Conservation (phyloP, 2,113 vertebrate genomes). For the Lepisosteus oculatus region DNA sequence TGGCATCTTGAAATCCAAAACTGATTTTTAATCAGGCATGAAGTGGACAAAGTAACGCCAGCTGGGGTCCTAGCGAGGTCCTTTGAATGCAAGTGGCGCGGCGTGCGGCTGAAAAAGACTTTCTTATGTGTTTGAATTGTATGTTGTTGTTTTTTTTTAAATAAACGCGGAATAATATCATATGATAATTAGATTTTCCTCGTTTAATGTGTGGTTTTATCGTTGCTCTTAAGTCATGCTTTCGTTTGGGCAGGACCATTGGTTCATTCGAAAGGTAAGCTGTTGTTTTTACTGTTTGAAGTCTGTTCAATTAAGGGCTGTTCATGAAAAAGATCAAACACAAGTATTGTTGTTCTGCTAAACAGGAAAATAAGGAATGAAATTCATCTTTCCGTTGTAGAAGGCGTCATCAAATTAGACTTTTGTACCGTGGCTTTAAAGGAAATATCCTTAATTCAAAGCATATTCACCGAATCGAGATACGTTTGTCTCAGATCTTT, state of each 20-base stretch:
- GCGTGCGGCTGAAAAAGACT: slow-evolving; percentile 29
- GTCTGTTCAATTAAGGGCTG: too few species aligned
- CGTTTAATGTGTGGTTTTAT: not conserved
- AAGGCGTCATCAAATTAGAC: too few species aligned
- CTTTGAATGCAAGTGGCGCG: slow-evolving; percentile 62
- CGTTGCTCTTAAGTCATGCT: slow-evolving; percentile 44
- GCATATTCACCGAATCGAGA: too few species aligned
- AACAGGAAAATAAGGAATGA: too few species aligned
- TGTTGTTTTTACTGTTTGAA: too few species aligned
- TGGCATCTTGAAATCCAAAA: too few species aligned
- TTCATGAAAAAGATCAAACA: too few species aligned
- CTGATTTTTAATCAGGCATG: slow-evolving; percentile 41
- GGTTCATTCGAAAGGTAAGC: slow-evolving; percentile 71
- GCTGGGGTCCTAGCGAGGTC: slow-evolving; percentile 48
- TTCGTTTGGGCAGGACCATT: slow-evolving; percentile 49
- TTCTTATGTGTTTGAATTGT: slow-evolving; percentile 18
- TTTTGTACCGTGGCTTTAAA: too few species aligned
- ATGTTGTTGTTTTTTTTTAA: not conserved
- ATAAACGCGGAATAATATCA: not conserved
- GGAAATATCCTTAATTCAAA: too few species aligned
- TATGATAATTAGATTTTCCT: not conserved
- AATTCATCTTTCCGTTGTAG: too few species aligned
- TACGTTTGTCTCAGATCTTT: too few species aligned
- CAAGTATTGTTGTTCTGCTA: too few species aligned
- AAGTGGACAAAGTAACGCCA: slow-evolving; percentile 21